Evolutionary conservation across 2,113 vertebrate genomes (phyloP).

Genomic region (Petrocephalus zakoni): DNA sequence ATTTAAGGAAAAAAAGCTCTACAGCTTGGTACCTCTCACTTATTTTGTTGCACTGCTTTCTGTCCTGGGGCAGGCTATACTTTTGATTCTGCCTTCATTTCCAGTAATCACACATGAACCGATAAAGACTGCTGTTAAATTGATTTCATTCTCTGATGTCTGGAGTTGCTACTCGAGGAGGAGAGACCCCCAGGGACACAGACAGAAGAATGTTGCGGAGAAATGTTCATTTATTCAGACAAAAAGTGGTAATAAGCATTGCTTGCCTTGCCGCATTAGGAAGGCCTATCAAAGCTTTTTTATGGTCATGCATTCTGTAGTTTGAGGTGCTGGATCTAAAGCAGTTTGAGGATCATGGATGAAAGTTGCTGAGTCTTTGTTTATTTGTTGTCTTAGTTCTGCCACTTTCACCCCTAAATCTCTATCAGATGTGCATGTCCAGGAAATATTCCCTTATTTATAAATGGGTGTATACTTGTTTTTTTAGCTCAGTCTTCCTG

Average conservation of each 20-base stretch:
- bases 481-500: not conserved
- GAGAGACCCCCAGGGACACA: conserved; percentile 31
- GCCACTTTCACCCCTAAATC: not conserved
- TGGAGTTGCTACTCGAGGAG: conserved; percentile 34
- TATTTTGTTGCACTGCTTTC: not conserved
- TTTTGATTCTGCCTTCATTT: conserved; percentile 52
- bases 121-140: conserved; percentile 54
- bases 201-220: conserved; percentile 19
- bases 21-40: not conserved
- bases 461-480: not conserved
- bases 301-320: not conserved
- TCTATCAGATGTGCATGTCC: not conserved
- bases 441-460: not conserved
- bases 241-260: not conserved
- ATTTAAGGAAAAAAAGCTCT: not conserved
- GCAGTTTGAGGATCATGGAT: not conserved
- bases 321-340: not conserved
- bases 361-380: not conserved
- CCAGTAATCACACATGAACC: conserved; percentile 59
- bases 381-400: not conserved
- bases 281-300: not conserved
- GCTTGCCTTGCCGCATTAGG: not conserved
- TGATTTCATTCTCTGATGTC: conserved; percentile 46
- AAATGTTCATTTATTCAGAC: not conserved
- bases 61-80: conserved; percentile 39